Conservation (phyloP, 2,888 invertebrate species). For the Hydropsyche betteni region DNA sequence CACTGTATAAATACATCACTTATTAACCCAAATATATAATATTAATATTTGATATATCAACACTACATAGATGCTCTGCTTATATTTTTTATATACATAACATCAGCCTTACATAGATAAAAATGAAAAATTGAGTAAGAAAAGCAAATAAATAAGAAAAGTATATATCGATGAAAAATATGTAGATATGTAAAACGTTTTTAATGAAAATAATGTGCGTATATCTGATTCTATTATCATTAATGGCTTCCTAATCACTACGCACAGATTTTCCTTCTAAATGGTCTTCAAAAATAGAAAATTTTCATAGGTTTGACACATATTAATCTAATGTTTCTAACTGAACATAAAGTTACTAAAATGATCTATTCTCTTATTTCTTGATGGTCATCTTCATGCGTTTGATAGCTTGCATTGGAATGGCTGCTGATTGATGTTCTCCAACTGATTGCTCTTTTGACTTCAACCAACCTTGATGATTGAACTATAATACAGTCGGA, state of each 20-base stretch:
- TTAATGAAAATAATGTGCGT: slow-evolving; percentile 36
- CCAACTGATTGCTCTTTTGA: slow-evolving; percentile 48
- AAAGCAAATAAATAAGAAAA: slow-evolving; percentile 26
- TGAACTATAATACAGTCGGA: slow-evolving; percentile 40
- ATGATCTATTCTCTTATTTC: slow-evolving; percentile 36
- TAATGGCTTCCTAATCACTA: slow-evolving; percentile 33
- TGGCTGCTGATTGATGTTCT: slow-evolving; percentile 46
- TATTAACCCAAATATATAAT: slow-evolving; percentile 46
- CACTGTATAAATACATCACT: slow-evolving; percentile 49
- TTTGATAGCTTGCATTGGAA: slow-evolving; percentile 48
- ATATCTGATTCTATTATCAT: slow-evolving; percentile 32
- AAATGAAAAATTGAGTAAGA: slow-evolving; percentile 38
- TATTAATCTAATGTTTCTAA: slow-evolving; percentile 5
- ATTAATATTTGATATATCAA: slow-evolving; percentile 49
- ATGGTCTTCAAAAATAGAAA: slow-evolving; percentile 49
- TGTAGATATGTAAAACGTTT: slow-evolving; percentile 14
- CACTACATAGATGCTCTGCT: slow-evolving; percentile 48
- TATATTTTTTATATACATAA: slow-evolving; percentile 48
- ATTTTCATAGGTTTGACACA: slow-evolving; percentile 32
- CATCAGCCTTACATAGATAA: slow-evolving; percentile 48
- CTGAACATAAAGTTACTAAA: neutral
- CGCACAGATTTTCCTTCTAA: slow-evolving; percentile 37
- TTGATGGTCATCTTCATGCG: slow-evolving; percentile 49
- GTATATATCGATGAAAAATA: neutral
- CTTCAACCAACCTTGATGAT: slow-evolving; percentile 47